Conservation (phyloP, 1,140 invertebrate genomes). For the Wasmannia auropunctata region DNA sequence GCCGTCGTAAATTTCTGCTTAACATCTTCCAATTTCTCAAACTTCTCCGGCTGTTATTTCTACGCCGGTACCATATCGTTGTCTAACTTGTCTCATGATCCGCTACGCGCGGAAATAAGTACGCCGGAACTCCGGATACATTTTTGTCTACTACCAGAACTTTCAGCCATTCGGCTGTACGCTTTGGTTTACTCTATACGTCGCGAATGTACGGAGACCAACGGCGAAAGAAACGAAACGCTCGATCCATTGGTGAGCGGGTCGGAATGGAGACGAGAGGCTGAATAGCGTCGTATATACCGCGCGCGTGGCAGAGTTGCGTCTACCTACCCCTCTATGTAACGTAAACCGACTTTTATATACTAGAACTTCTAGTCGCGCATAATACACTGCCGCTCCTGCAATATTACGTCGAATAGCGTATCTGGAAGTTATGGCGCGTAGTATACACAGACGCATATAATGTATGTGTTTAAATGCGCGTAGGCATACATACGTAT, state of each 20-base stretch:
- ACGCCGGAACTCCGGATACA: slow-evolving; percentile 26
- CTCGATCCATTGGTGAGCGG: slow-evolving; percentile 38
- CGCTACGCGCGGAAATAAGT: slow-evolving; percentile 28
- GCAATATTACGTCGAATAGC: slow-evolving; percentile 65
- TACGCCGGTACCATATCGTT: not conserved
- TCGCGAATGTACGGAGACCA: not conserved
- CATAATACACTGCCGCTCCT: slow-evolving; percentile 65
- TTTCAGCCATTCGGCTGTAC: slow-evolving; percentile 36
- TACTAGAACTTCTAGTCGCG: slow-evolving; percentile 55
- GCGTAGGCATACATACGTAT: not conserved
- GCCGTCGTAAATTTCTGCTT: not conserved
- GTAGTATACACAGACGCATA: slow-evolving; percentile 1
- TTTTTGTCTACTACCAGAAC: slow-evolving; percentile 47
- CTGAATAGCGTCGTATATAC: slow-evolving; percentile 6
- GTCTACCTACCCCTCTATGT: slow-evolving; percentile 42
- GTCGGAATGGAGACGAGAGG: slow-evolving; percentile 29
- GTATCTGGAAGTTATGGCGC: slow-evolving; percentile 41
- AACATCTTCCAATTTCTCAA: not conserved
- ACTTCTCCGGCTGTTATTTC: slow-evolving; percentile 13
- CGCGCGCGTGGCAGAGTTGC: slow-evolving; percentile 18
- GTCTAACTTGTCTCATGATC: slow-evolving; percentile 7
- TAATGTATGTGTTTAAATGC: not conserved
- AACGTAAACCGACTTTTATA: slow-evolving; percentile 62
- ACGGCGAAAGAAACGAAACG: slow-evolving; percentile 18
- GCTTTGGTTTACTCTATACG: slow-evolving; percentile 28